Evolutionary conservation across 1,140 invertebrate genomes (phyloP), one percentile per base, ranked within the genome.

Genomic region (Littorina saxatilis): DNA sequence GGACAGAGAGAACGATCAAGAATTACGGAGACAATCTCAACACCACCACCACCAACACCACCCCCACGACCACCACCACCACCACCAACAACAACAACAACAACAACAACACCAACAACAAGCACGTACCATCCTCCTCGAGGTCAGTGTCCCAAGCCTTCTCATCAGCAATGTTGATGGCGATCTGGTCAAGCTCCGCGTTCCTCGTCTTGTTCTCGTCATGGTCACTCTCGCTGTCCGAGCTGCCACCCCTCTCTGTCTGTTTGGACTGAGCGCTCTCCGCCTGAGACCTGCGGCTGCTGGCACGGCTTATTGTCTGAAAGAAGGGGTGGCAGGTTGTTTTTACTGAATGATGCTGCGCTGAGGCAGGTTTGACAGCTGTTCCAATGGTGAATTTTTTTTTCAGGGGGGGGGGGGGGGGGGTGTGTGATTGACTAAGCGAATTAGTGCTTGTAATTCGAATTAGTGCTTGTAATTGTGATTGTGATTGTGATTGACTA

Each of bases 121-220:
- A 47, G 27, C 17, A n/a, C 81, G 47, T 83, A 90, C 90, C 90
- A 87, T 91, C 89, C 13, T 83, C 80, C 83, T 91, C 90, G 9
- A 91, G 74, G 80, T 91, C 90, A 35, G 90, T 91, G 75, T 91
- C 90, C 84, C 89, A 91, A 0, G 86, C 90, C 50, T 88, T 89
- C 29, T 91, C 90, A 79, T 89, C 88, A 35, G 32, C 80, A 58
- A 89, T 87, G 70, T 91, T 90, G 17, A 87, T 84, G 35, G 78
- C 82, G 0, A 77, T 72, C 27, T 87, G 82, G 70, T 90, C 88
- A 15, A 80, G 43, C 2, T 88, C 88, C 0, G 80, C 63, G 63
- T 73, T 20, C 3, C 70, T 23, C 80, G 77, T 47, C 27, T 66
- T 73, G 2, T 29, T 76, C 7, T 86, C 86, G 27, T 88, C 88